Percentiles rank a stretch among this genome's conserved stretches.
phyloP scores from a whole-genome alignment of 1,140 invertebrate species.

The Hylaeus volcanicus region DNA sequence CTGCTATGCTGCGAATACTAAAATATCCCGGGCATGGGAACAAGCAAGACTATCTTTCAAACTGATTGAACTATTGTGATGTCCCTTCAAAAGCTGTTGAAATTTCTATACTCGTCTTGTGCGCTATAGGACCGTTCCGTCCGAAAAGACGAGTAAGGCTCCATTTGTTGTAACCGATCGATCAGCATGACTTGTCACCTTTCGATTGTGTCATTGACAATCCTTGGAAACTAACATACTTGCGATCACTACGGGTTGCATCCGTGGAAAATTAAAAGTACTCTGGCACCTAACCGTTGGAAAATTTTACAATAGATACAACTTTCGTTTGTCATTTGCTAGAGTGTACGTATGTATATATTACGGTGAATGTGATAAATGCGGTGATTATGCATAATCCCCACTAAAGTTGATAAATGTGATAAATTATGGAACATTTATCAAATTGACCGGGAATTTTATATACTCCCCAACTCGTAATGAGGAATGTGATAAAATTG shows the following conservation, averaged over 20 bases:
- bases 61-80: constrained; percentile 77
- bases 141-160: constrained; percentile 7
- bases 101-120: constrained; percentile 41
- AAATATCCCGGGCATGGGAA: constrained; percentile 38
- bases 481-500: too few species aligned
- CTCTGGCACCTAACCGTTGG: too few species aligned
- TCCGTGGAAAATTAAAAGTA: not conserved
- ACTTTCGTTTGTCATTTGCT: too few species aligned
- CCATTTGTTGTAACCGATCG: constrained; percentile 16
- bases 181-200: not conserved
- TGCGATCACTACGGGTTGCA: not conserved
- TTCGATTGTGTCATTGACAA: not conserved
- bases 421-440: too few species aligned
- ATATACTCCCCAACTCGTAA: too few species aligned
- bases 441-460: too few species aligned
- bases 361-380: too few species aligned
- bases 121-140: constrained; percentile 15
- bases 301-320: too few species aligned
- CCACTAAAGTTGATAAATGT: too few species aligned
- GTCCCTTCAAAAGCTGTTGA: constrained; percentile 22
- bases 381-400: too few species aligned
- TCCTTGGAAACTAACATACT: not conserved
- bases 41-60: constrained; percentile 37
- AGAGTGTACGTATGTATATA: too few species aligned
- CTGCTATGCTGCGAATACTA: constrained; percentile 59